Percentiles rank a stretch among this genome's conserved stretches.
phyloP scores from a whole-genome alignment of 2,797 vertebrate genomes.

The Sebastes iracundus region DNA sequence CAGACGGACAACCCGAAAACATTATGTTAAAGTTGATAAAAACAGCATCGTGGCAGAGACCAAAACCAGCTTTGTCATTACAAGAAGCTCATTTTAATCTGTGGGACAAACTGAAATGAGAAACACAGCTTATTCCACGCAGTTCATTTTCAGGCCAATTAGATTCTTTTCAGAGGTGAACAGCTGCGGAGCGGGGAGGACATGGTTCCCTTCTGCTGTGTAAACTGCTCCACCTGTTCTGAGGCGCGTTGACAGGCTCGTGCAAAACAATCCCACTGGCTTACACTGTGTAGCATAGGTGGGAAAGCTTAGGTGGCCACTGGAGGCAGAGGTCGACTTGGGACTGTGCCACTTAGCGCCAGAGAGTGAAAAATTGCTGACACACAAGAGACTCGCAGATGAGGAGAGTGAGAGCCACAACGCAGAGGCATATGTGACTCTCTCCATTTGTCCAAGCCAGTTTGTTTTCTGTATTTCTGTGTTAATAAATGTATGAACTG shows the following conservation, averaged over 20 bases:
- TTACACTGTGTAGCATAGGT: not conserved
- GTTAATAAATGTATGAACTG: constrained; percentile 4
- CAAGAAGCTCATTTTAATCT: not conserved
- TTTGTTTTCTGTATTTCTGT: constrained; percentile 22
- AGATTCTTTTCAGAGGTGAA: not conserved
- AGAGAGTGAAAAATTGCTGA: not conserved
- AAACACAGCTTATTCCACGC: not conserved
- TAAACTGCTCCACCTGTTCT: constrained; percentile 3
- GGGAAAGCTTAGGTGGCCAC: not conserved
- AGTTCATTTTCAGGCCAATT: not conserved
- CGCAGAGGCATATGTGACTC: not conserved
- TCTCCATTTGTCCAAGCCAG: not conserved
- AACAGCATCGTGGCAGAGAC: not conserved
- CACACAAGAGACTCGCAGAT: not conserved
- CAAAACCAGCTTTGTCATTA: not conserved
- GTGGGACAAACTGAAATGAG: not conserved
- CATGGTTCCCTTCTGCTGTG: not conserved
- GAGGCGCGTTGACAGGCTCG: not conserved
- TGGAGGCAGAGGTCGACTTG: not conserved
- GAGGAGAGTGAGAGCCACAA: not conserved
- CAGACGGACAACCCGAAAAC: no score
- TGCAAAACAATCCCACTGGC: not conserved
- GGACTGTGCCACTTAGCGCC: not conserved
- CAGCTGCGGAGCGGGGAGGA: constrained; percentile 4
- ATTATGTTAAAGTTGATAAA: not conserved